Evolutionary conservation across 2,113 vertebrate species (phyloP).

Genomic region (Ictidomys tridecemlineatus): DNA sequence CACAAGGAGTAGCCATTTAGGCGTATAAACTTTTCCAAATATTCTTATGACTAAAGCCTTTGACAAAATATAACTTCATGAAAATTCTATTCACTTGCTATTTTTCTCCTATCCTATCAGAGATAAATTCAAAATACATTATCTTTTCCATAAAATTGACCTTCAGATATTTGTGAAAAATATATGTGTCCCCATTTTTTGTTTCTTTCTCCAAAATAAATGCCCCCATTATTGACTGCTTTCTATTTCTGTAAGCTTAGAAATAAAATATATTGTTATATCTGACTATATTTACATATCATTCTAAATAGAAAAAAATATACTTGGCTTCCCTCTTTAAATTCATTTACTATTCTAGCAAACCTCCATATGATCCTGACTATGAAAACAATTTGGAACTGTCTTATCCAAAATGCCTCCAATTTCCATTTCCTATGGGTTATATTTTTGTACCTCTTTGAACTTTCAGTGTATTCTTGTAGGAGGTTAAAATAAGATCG

Average conservation of each 20-base stretch:
- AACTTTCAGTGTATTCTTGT: neutral
- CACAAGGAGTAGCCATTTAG: neutral
- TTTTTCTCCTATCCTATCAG: neutral
- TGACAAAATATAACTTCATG: neutral
- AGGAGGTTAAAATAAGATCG: neutral
- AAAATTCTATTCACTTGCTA: neutral
- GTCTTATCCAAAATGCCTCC: neutral
- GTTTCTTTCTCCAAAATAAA: slow-evolving; percentile 25
- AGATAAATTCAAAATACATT: slow-evolving; percentile 31
- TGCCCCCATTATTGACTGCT: neutral
- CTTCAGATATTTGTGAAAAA: neutral
- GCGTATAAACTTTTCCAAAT: neutral
- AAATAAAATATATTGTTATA: slow-evolving; percentile 39
- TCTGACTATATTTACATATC: neutral
- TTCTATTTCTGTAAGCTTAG: slow-evolving; percentile 29
- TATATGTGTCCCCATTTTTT: neutral
- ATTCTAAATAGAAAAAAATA: neutral
- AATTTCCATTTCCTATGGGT: slow-evolving; percentile 35
- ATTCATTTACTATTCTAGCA: neutral
- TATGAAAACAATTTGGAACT: neutral
- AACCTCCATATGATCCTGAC: neutral
- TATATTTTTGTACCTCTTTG: neutral
- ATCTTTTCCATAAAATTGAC: neutral
- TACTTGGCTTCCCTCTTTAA: neutral
- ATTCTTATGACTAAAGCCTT: neutral